These are phyloP conservation scores for Escarpia spicata DNA, from an alignment of 2,888 invertebrate genomes.

Conservation along the genomic window DNA sequence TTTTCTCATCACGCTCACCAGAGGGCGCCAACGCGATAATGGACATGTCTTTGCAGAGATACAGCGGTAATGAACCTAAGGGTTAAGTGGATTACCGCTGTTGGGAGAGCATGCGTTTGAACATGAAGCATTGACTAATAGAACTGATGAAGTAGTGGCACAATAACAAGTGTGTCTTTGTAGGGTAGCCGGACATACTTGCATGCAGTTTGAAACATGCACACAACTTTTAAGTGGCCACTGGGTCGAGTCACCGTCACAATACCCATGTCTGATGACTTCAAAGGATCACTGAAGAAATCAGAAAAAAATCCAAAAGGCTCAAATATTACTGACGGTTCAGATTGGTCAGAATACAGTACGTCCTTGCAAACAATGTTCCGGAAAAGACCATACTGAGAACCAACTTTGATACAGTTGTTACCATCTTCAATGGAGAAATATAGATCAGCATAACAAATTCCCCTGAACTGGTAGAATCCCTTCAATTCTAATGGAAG, in stretches of 20 bases:
- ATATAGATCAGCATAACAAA: not conserved
- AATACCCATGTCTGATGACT: slow-evolving; percentile 14
- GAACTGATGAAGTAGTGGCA: slow-evolving; percentile 14
- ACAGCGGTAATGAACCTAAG: too few relatives aligned
- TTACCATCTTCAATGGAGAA: slow-evolving; percentile 7
- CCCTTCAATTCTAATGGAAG: not conserved
- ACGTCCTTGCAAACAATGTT: not conserved
- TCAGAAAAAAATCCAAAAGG: not conserved
- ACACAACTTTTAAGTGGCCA: not conserved
- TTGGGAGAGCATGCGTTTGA: too few relatives aligned
- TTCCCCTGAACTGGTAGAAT: not conserved
- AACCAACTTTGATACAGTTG: slow-evolving; percentile 17
- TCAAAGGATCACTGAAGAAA: slow-evolving; percentile 13
- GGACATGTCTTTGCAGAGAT: too few relatives aligned
- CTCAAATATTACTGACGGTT: slow-evolving; percentile 1
- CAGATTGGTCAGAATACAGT: slow-evolving; percentile 7
- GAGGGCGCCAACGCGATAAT: too few relatives aligned
- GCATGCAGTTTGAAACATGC: not conserved
- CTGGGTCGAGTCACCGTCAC: not conserved
- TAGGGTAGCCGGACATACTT: not conserved
- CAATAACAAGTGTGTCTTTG: not conserved
- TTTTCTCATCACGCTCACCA: too few relatives aligned
- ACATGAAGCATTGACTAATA: too few relatives aligned
- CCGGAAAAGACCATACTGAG: not conserved
- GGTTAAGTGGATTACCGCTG: too few relatives aligned